Percentiles rank a stretch among this genome's conserved stretches.
These are phyloP conservation scores for Caenorhabditis zanzibari DNA, from an alignment of 2,888 invertebrate genomes.

Conservation along the genomic window DNA sequence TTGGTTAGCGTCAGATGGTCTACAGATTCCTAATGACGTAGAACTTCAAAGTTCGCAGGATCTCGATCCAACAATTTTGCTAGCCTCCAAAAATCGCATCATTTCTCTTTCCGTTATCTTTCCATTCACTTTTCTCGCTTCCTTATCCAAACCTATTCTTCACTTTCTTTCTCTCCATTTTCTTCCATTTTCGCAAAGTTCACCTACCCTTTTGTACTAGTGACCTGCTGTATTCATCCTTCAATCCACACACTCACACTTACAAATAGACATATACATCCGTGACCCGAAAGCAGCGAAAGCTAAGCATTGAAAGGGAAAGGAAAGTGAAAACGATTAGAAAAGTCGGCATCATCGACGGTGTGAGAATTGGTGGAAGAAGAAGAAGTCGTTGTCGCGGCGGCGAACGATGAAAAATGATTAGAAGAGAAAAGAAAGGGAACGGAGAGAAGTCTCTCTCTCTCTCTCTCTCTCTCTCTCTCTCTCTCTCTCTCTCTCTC, in stretches of 20 bases:
- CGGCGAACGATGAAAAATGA: conserved; percentile 60
- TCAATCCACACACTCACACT: conserved; percentile 8
- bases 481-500: conserved; percentile 9
- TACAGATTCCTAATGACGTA: too few relatives aligned
- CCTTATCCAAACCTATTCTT: conserved; percentile 19
- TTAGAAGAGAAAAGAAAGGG: conserved; percentile 49
- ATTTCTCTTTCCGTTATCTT: conserved; percentile 15
- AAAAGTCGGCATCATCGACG: conserved; percentile 57
- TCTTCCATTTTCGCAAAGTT: conserved; percentile 44
- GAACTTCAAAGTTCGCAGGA: not conserved
- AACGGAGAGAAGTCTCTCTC: conserved; percentile 36
- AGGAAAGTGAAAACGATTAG: conserved; percentile 64
- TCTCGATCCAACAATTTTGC: not conserved
- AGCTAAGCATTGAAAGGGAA: conserved; percentile 62
- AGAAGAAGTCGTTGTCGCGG: conserved; percentile 24
- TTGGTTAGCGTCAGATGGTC: too few relatives aligned
- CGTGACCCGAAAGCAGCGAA: conserved; percentile 61
- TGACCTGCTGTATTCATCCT: conserved; percentile 53
- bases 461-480: conserved; percentile 6
- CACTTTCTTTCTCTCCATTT: conserved; percentile 28
- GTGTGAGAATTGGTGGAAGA: conserved; percentile 32
- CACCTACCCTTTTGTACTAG: conserved; percentile 61
- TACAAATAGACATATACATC: conserved; percentile 45
- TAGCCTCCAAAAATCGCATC: not conserved
- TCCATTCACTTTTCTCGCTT: conserved; percentile 10